Base-by-base conservation (phyloP, 2,888 invertebrate species). In the Entomobrya proxima region DNA sequence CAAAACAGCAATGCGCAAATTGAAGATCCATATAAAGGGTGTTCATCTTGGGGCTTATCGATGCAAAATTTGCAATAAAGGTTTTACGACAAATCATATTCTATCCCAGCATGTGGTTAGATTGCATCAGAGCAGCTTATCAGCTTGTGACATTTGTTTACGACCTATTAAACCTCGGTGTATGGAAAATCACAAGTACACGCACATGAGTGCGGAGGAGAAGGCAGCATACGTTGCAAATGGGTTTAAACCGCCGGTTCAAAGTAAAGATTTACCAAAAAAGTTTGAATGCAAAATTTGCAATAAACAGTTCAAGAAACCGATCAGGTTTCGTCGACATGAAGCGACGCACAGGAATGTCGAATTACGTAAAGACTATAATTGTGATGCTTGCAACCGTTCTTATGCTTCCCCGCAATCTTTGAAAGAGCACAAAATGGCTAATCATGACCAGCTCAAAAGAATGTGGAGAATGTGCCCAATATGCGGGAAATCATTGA, bases 21-120 rank as follows among this genome's bases (percentile, higher is more conserved):
- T 69, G 4, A 83, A 83, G 21, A 83, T 83, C 15, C 83, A 83
- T 18, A 83, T 83, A 21, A 83, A 83, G 32, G 83, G 83, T 24
- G 27, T 83, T 32, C 83, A 83, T 21, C 67, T 83, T 1, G 21
- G 35, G 7, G 76, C 76, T 15, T 83, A 83, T 21, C 37, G 69
- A 18, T 83, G 83, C 35, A 0, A 3, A 0, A 18, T 30, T 0
- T 83, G 83, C 37, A 27, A 18, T 21, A 83, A 83, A 55, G 55
- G 77, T 9, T 83, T 83, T 15, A 76, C 76, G 4, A 77, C 83
- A 18, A 52, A 40, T 18, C 76, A 83, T 24, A 83, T 83, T 15
- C 55, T 83, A 6, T 30, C 24, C 0, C 83, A 83, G 21, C 83
- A 83, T 27, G 69, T 13, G 2, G 15, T 11, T 9, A 24, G 83